phyloP scores from a whole-genome alignment of 2,888 invertebrate genomes.

The Alloscopus bannaensis region DNA sequence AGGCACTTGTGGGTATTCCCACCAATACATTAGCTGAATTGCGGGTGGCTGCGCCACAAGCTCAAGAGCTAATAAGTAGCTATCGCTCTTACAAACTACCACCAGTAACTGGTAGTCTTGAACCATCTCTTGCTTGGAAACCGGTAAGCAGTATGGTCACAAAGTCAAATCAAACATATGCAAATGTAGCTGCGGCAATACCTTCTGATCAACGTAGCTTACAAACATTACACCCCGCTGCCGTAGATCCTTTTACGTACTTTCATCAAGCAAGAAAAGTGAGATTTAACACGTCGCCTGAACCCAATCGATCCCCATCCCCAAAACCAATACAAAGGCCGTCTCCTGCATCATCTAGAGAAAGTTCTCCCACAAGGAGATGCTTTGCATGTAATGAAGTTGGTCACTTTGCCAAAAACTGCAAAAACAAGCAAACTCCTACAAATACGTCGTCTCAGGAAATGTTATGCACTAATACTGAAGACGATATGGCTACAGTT shows the following conservation, averaged over 20 bases:
- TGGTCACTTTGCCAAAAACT: not conserved
- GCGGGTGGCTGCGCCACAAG: too few species aligned
- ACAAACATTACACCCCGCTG: not conserved
- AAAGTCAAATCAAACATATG: not conserved
- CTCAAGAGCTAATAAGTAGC: conserved; percentile 24
- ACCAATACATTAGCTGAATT: too few species aligned
- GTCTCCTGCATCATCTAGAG: not conserved
- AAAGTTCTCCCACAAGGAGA: not conserved
- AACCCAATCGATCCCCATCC: not conserved
- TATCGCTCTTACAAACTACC: conserved; percentile 15
- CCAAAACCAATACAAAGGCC: not conserved
- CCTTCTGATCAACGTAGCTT: too few species aligned
- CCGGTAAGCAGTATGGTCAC: not conserved
- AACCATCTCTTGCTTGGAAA: conserved; percentile 27
- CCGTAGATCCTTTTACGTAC: conserved; percentile 14
- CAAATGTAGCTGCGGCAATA: not conserved
- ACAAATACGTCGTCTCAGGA: not conserved
- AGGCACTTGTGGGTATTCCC: not conserved
- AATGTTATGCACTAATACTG: not conserved
- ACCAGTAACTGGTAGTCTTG: not conserved
- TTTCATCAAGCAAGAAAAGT: not conserved
- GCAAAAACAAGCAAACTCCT: not conserved
- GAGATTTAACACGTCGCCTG: too few species aligned
- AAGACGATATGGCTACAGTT: not conserved
- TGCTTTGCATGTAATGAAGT: not conserved